Evolutionary conservation across 2,888 invertebrate species (phyloP).

Genomic region (Diaphora mendica): DNA sequence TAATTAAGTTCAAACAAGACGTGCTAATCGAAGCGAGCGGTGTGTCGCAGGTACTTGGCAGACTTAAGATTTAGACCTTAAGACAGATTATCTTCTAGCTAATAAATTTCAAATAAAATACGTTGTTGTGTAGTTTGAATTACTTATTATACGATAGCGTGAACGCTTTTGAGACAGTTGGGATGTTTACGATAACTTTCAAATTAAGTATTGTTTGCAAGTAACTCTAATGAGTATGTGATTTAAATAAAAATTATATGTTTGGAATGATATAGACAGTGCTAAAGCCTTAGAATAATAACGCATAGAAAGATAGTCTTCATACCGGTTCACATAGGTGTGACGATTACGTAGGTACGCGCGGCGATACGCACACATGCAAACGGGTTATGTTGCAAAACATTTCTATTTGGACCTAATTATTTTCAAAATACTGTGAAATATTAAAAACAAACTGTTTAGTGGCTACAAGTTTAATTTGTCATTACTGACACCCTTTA

Average conservation of each 20-base stretch:
- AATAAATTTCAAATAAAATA: background rate
- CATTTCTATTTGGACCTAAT: too few species aligned
- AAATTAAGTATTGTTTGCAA: background rate
- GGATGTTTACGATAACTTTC: background rate
- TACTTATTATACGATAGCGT: background rate
- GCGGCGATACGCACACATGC: too few species aligned
- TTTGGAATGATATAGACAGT: background rate
- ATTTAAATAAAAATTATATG: background rate
- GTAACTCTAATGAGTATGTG: background rate
- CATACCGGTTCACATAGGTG: too few species aligned
- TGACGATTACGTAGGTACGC: too few species aligned
- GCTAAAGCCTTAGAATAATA: too few species aligned
- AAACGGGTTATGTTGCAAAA: too few species aligned
- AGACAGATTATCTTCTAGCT: constrained; percentile 14
- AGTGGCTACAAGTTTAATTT: background rate
- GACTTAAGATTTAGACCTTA: constrained; percentile 24
- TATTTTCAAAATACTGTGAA: too few species aligned
- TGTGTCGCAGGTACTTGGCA: constrained; percentile 42
- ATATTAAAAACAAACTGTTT: too few species aligned
- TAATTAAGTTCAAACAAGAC: constrained; percentile 85
- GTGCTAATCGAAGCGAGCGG: constrained; percentile 69
- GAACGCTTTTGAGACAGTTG: background rate
- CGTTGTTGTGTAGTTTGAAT: background rate
- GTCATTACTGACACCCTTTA: background rate
- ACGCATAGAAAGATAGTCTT: too few species aligned